Evolutionary conservation across 2,797 vertebrate species (phyloP), one percentile per base, ranked within the genome.

Genomic region (Eulemur rubriventer): DNA sequence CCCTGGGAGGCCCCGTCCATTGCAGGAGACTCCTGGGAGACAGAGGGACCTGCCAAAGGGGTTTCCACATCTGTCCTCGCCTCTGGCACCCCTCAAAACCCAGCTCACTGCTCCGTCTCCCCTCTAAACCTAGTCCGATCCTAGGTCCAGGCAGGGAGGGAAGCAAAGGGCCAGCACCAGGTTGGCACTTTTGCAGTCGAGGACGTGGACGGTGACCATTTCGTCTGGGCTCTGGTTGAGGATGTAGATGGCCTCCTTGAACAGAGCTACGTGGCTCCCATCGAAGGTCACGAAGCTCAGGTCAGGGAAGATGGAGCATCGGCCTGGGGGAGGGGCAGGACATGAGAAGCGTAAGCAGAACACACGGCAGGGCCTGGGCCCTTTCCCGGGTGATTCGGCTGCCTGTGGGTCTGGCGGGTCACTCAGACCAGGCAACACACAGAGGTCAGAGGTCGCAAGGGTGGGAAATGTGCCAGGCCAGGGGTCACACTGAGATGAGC

Each of bases 241-340:
- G 89, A 99, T 94, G 59, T 99, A 99, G 2, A 99, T 99, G 63
- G 99, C 99, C 67, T 99, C 99, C 97, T 99, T 99, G 98, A 99
- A 99, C 96, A 99, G 97, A 80, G 99, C 99, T 89, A 99, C 97
- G 0, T 98, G 99, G 98, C 99, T 99, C 67, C 99, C 99, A 96
- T 99, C 99, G 55, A 99, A 99, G 2, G 99, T 99, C 95, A 99
- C 99, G 16, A 99, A 98, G 85, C 99, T 99, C 96, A 99, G 98
- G 98, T 99, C 99, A 1, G 99, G 99, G 97, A 99, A 99, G 98
- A 99, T 84, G 0, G 99, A 99, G 97, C 99, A 99, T 84, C 99
- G 99, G 98, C 99, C 99, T 99, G 46, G 46, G 79, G 35, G 24
- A 24, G 46, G 33, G 70, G 16, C 17, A 89, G 8, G 28, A n/a